These are phyloP conservation scores for Sabatieria punctata DNA, from an alignment of 2,888 invertebrate genomes.

Conservation along the genomic window DNA sequence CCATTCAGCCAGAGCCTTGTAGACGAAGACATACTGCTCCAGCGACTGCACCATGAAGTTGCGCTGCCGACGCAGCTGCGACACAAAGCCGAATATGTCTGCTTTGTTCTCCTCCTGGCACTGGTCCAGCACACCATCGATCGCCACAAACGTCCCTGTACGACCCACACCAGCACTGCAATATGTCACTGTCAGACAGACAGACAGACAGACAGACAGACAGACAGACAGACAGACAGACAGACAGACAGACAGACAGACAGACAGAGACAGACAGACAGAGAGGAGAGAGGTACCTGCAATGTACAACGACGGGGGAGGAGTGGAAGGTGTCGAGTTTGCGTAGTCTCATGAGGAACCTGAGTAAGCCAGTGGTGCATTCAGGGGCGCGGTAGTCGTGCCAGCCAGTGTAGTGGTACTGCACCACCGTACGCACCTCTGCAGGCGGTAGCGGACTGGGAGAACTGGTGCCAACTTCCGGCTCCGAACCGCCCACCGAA, in stretches of 20 bases:
- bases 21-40: conserved; percentile 91
- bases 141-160: conserved; percentile 78
- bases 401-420: conserved; percentile 88
- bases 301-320: too few species aligned
- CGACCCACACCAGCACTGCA: conserved; percentile 74
- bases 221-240: too few species aligned
- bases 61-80: conserved; percentile 67
- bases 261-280: too few species aligned
- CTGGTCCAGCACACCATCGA: conserved; percentile 74
- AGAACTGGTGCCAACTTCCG: not conserved
- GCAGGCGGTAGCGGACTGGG: not conserved
- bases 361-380: conserved; percentile 73
- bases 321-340: too few species aligned
- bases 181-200: too few species aligned
- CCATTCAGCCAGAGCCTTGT: conserved; percentile 75
- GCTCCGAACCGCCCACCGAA: not conserved
- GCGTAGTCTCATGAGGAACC: conserved; percentile 71
- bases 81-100: conserved; percentile 74
- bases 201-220: too few species aligned
- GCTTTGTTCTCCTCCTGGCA: conserved; percentile 57
- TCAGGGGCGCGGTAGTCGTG: conserved; percentile 90
- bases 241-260: too few species aligned
- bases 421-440: conserved; percentile 49
- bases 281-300: too few species aligned
- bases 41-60: conserved; percentile 82